Percentiles rank a stretch among this genome's conserved stretches.
Conservation (phyloP, 2,888 invertebrate species). For the Dendrolimus houi region DNA sequence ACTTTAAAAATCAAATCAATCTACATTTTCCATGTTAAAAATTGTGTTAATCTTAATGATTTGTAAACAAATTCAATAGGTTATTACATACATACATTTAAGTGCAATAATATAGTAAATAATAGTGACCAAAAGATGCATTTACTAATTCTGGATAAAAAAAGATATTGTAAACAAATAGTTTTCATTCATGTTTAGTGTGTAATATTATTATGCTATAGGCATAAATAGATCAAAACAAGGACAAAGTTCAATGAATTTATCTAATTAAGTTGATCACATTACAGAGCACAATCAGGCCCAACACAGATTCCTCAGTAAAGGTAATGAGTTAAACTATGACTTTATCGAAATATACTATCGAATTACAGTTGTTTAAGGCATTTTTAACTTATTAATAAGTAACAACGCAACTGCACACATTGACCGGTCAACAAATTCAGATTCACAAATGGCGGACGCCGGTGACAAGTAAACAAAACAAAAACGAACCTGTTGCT, state of each 20-base stretch:
- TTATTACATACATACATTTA: too few relatives aligned
- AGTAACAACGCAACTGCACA: conserved; percentile 5
- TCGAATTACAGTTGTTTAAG: not conserved
- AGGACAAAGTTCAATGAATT: not conserved
- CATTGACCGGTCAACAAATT: conserved; percentile 65
- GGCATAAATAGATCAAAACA: not conserved
- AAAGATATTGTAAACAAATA: too few relatives aligned
- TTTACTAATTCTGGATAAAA: too few relatives aligned
- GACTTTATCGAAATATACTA: not conserved
- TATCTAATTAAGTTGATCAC: not conserved
- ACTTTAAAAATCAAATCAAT: too few relatives aligned
- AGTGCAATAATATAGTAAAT: too few relatives aligned
- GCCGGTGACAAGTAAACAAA: conserved; percentile 78
- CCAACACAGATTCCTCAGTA: not conserved
- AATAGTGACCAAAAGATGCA: too few relatives aligned
- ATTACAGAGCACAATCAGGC: not conserved
- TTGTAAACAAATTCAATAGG: too few relatives aligned
- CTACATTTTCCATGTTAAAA: too few relatives aligned
- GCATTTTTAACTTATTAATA: not conserved
- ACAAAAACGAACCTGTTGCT: conserved; percentile 79
- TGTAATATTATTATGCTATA: not conserved
- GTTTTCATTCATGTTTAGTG: too few relatives aligned
- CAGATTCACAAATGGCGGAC: conserved; percentile 75
- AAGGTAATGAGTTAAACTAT: not conserved
- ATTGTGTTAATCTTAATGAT: too few relatives aligned